Evolutionary conservation across 1,140 invertebrate species (phyloP), one percentile per base, ranked within the genome.

Genomic region (Drosophila prosaltans): DNA sequence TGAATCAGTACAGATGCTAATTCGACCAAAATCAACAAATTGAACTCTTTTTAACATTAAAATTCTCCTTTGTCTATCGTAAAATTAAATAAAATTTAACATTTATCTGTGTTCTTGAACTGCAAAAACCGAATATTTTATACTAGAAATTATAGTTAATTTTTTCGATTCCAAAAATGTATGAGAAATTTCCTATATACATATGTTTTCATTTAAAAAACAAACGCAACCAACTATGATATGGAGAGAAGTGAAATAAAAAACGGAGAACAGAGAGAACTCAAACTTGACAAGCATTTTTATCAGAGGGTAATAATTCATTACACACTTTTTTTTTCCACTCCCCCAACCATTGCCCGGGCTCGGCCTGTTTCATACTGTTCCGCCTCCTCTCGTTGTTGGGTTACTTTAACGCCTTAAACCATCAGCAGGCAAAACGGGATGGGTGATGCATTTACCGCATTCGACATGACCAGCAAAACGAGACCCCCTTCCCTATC

Each of bases 271-370:
- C 4, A 65, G 30, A 65, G 51, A 43, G 51, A 78, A 72, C 70
- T 51, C 45, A 51, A 84, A 72, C 69, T 72, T 81, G 74, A 81
- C 84, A 77, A 82, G 86, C 86, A 81, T 73, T 90, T 90, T 90
- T 90, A 90, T 90, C 85, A 61, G 79, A 90, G 73, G 73, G 85
- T 81, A 90, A 90, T 90, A 90, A 90, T 90, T 90, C 85, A 90
- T 90, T 90, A 90, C 85, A 85, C 85, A 86, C 81, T 74, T 90
- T 82, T 89, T 74, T 74, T 68, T 55, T 0, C 4, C 4, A 1
- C 6, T 36, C 32, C 6, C 57, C 63, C 51, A 48, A 45, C 64
- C 55, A 32, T 24, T 4, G 32, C 36, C 16, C 45, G 48, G 30
- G 32, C 41, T 39, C 21, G 2, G 28, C 28, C 28, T 16, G 28